Conservation (phyloP, 2,888 invertebrate genomes). For the Gnatocerus cornutus region DNA sequence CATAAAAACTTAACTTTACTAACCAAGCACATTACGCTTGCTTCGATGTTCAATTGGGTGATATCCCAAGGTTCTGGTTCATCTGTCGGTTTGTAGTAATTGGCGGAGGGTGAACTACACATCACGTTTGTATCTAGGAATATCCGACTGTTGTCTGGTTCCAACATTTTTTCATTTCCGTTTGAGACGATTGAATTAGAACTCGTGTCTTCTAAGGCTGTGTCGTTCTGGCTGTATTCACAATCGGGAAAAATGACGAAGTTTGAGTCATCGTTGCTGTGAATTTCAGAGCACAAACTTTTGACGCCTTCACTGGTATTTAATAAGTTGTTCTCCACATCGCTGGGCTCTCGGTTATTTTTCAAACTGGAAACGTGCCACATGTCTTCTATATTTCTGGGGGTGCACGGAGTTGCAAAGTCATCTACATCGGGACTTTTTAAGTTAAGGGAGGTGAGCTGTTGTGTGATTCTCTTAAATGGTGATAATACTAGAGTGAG, state of each 20-base stretch:
- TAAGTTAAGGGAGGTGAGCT: constrained; percentile 81
- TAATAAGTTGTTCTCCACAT: constrained; percentile 60
- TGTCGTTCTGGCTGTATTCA: constrained; percentile 68
- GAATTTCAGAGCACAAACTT: constrained; percentile 65
- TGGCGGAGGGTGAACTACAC: constrained; percentile 79
- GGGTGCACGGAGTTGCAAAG: constrained; percentile 80
- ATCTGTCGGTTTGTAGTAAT: constrained; percentile 85
- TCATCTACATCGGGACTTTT: constrained; percentile 83
- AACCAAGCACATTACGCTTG: constrained; percentile 89
- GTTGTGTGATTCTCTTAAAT: constrained; percentile 85
- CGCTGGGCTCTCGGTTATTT: neutral
- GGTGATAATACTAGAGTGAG: constrained; percentile 75
- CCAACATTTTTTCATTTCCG: constrained; percentile 58
- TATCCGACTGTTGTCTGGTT: constrained; percentile 64
- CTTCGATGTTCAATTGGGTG: constrained; percentile 89
- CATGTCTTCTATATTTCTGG: constrained; percentile 76
- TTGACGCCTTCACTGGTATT: constrained; percentile 68
- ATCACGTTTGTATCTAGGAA: constrained; percentile 74
- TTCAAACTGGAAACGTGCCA: constrained; percentile 71
- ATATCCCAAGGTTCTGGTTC: constrained; percentile 91
- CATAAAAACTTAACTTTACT: constrained; percentile 88
- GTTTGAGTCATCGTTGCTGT: constrained; percentile 71
- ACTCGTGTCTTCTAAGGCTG: constrained; percentile 41
- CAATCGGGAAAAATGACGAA: constrained; percentile 76
- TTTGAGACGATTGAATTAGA: constrained; percentile 52